Percentiles rank a stretch among this genome's conserved stretches.
phyloP scores from a whole-genome alignment of 2,888 invertebrate genomes.

The Hofmannophila pseudospretella region DNA sequence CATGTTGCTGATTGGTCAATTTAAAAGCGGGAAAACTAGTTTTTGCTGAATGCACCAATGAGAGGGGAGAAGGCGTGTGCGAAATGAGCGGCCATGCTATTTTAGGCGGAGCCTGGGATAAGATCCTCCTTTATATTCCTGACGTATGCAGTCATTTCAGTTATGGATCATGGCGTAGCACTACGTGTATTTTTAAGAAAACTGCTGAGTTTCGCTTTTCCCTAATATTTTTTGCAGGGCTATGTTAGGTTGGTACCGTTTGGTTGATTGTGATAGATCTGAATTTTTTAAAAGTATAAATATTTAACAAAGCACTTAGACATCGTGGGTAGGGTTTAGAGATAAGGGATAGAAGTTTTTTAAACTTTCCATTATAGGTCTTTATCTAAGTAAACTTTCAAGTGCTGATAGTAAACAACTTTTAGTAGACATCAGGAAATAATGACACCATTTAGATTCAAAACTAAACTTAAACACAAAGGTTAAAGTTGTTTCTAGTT shows the following conservation, averaged over 20 bases:
- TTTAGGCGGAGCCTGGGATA: conserved; percentile 61
- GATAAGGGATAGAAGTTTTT: too few species aligned
- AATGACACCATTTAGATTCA: too few species aligned
- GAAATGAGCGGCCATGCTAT: conserved; percentile 63
- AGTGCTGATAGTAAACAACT: too few species aligned
- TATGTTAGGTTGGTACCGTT: conserved; percentile 17
- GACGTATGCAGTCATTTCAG: conserved; percentile 72
- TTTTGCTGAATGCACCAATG: conserved; percentile 58
- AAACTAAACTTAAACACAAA: too few species aligned
- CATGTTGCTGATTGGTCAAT: conserved; percentile 61
- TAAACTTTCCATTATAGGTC: too few species aligned
- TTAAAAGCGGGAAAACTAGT: conserved; percentile 43
- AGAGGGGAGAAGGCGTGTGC: conserved; percentile 37
- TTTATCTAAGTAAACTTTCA: too few species aligned
- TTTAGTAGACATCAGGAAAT: too few species aligned
- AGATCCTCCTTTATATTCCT: conserved; percentile 75
- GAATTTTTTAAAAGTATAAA: not conserved
- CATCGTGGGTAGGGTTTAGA: too few species aligned
- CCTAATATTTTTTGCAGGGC: conserved; percentile 38
- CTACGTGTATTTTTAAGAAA: conserved; percentile 62
- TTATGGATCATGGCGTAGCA: conserved; percentile 66
- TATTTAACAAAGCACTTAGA: not conserved
- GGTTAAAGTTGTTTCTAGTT: too few species aligned
- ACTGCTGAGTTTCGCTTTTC: conserved; percentile 51
- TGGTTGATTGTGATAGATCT: conserved; percentile 2